Conservation (phyloP, 2,113 vertebrate species). For the Theristicus caerulescens region DNA sequence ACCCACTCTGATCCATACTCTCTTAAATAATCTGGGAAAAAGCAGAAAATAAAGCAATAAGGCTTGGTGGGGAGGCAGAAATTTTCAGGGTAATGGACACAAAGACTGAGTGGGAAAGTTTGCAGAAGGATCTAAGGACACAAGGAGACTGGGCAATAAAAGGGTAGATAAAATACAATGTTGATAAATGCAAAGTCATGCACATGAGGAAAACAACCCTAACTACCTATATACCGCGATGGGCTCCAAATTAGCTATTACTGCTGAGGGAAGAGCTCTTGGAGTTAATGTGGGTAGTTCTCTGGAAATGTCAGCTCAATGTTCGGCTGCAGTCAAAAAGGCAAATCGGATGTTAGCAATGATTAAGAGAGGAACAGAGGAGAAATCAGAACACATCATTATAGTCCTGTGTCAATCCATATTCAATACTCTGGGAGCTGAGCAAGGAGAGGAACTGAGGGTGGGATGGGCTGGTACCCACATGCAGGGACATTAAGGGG, state of each 20-base stretch:
- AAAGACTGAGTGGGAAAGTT: neutral
- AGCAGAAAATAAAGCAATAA: accelerated
- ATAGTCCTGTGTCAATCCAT: neutral
- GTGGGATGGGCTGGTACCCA: neutral
- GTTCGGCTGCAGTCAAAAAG: constrained; percentile 6
- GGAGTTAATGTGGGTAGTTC: neutral
- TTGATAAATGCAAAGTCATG: constrained; percentile 57
- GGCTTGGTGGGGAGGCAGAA: neutral
- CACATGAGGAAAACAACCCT: neutral
- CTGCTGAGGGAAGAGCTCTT: neutral
- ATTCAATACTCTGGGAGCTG: neutral
- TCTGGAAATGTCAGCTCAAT: constrained; percentile 48
- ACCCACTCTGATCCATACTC: accelerated
- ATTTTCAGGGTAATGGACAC: neutral
- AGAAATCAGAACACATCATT: constrained; percentile 5
- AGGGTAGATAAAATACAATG: neutral
- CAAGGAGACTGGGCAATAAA: neutral
- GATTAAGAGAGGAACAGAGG: constrained; percentile 10
- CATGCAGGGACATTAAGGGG: accelerated
- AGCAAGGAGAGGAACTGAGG: neutral
- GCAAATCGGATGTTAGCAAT: neutral
- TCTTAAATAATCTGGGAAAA: neutral
- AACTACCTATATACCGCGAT: neutral
- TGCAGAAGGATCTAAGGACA: neutral
- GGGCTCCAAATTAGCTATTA: neutral